Evolutionary conservation across 2,888 invertebrate genomes (phyloP).

Genomic region (Boloria selene): DNA sequence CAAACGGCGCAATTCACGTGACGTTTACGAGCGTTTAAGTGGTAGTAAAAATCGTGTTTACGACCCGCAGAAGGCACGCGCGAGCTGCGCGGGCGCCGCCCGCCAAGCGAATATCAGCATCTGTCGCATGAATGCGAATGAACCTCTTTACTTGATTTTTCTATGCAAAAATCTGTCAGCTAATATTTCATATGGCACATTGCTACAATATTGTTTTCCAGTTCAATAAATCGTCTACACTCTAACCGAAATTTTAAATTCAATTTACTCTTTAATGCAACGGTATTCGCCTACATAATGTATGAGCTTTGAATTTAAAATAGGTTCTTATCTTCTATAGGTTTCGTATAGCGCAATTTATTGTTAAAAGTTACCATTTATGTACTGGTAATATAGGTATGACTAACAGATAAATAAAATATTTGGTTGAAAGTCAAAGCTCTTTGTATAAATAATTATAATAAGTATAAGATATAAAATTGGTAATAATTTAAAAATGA

Average conservation of each 20-base stretch:
- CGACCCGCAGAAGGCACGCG: conserved; percentile 63
- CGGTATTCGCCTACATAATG: conserved; percentile 23
- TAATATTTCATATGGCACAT: conserved; percentile 17
- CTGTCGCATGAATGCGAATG: conserved; percentile 66
- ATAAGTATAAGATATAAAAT: no score
- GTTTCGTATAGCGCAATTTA: conserved; percentile 10
- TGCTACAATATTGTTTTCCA: conserved; percentile 14
- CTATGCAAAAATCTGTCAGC: conserved; percentile 21
- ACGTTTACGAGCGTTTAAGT: conserved; percentile 79
- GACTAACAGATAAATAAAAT: no score
- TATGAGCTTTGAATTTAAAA: conserved; percentile 25
- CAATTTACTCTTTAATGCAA: conserved; percentile 22
- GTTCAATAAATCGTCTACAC: conserved; percentile 7
- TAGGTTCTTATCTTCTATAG: conserved; percentile 22
- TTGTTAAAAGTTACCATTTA: conserved; percentile 8
- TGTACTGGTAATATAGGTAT: background rate
- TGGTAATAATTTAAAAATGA: no score
- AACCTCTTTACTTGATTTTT: conserved; percentile 40
- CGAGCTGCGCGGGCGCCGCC: conserved; percentile 58
- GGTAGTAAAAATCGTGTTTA: conserved; percentile 81
- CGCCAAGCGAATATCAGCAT: conserved; percentile 58
- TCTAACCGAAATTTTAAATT: conserved; percentile 20
- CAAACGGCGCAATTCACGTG: conserved; percentile 79
- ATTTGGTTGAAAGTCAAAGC: no score
- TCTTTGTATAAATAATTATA: no score